These are phyloP conservation scores for Slavum lentiscoides DNA, from an alignment of 2,888 invertebrate genomes.

Conservation along the genomic window DNA sequence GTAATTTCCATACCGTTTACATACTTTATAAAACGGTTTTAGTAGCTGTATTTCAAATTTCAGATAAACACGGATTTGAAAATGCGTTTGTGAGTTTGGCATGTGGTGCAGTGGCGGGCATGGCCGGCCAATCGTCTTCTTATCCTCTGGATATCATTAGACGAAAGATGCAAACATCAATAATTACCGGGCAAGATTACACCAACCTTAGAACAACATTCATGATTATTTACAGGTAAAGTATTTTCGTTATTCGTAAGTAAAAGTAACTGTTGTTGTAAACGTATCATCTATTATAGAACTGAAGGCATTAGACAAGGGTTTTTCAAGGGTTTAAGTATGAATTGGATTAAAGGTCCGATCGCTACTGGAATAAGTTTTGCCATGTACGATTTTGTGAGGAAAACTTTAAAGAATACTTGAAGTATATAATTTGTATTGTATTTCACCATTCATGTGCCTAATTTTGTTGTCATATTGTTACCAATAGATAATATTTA, in stretches of 20 bases:
- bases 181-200: conserved; percentile 62
- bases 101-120: conserved; percentile 90
- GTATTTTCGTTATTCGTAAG: conserved; percentile 44
- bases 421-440: conserved; percentile 26
- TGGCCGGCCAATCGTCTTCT: conserved; percentile 90
- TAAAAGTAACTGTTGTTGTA: not conserved
- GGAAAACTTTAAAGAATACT: conserved; percentile 60
- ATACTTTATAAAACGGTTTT: not conserved
- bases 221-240: conserved; percentile 71
- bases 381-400: conserved; percentile 85
- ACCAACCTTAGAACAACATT: conserved; percentile 71
- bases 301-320: conserved; percentile 87
- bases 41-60: not conserved
- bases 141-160: conserved; percentile 96
- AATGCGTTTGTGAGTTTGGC: conserved; percentile 61
- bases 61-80: conserved; percentile 38
- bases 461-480: conserved; percentile 28
- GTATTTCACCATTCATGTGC: conserved; percentile 25
- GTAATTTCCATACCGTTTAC: conserved; percentile 61
- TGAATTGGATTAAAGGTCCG: conserved; percentile 98
- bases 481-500: conserved; percentile 28
- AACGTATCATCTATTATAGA: conserved; percentile 62
- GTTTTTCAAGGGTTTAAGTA: conserved; percentile 96
- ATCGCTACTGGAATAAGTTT: conserved; percentile 94
- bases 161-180: conserved; percentile 71